Evolutionary conservation across 2,888 invertebrate genomes (phyloP), one percentile per base, ranked within the genome.

Genomic region (Hesperia comma): DNA sequence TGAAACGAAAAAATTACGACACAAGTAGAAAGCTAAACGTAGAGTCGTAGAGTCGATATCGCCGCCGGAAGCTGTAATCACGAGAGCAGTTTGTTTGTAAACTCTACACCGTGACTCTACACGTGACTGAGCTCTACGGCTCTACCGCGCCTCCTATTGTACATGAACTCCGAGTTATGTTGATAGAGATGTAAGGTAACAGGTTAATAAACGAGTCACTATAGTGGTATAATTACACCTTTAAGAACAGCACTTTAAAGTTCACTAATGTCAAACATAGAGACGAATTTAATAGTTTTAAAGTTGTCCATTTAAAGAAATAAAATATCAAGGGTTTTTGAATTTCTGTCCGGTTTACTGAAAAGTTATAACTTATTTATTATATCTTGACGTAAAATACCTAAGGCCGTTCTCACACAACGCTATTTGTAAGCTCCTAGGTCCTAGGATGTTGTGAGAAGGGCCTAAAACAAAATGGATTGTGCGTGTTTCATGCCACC

Each of bases 71-170:
- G 49, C 60, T 60, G 60, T 49, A 60, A 60, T 60, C 60, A 49
- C 32, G 60, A 46, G 56, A 56, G 58, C 46, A 46, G 60, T 58
- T 58, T 77, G 76, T 84, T 84, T 80, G 77, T 82, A 84, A 84
- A 84, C 79, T 68, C 17, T 7, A 6, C 19, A 63, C 73, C 73
- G 77, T 77, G 79, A 70, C 67, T 55, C 2, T 26, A 67, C 83
- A 83, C 82, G 82, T 83, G 84, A 80, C 53, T 53, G 57, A 61
- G 40, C 49, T 60, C 57, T 57, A 57, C 57, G 26, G 26, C 26
- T 2, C 26, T 5, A 4, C 26, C 26, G 19, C 21, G 21, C 41
- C 21, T 41, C 26, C 32, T 19, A 32, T 17, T 58, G 58, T 32
- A 43, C 15, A 14, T 1, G 40, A 56, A 5, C 6, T 15, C 8